Base-by-base conservation (phyloP, 2,888 invertebrate genomes). In the Hemicrepidius hirtus region DNA sequence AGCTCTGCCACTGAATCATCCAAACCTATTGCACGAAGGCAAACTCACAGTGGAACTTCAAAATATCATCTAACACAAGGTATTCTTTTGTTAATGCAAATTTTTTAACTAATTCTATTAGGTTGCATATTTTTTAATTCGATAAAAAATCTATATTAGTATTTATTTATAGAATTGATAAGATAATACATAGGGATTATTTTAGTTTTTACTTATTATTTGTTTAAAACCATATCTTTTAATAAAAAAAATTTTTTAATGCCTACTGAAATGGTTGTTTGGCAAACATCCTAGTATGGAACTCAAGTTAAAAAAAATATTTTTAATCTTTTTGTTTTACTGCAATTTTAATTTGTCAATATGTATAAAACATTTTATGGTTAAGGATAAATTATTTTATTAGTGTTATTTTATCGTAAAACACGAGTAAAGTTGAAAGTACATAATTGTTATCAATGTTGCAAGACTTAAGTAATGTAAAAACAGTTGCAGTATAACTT, bases 1-100 rank as follows among this genome's bases (percentile, higher is more conserved):
- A 91, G 91, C 41, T 93, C 93, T 24, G 92, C 92, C 9, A 92
- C 90, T 50, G 95, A 95, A 84, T 90, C 92, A 60, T 91, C 92
- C 24, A 91, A 92, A 82, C 92, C 93, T 0, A 88, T 90, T 80
- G 88, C 90, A 70, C 90, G 90, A 75, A 87, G 87, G 75, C 81
- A 79, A 57, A 80, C 86, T 50, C 84, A 84, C 68, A 80, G 84
- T 60, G 76, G 73, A 40, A 60, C 73, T 18, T 55, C 74, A 16
- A 77, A 76, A 62, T 72, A 65, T 53, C 71, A 71, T 68, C 68
- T 64, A 9, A 41, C 67, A 12, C 78, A 78, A 77, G 77, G 78
- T 78, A 76, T 50, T 18, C 13, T 53, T 12, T 18, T 20, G 18
- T 46, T 46, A 18, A 53, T 53, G 21, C 24, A 21, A 2, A 53